A percentile compares a stretch with the other conserved stretches of the same genome.
These are phyloP conservation scores for Conomelus anceps DNA, from an alignment of 2,888 invertebrate genomes.

Conservation along the genomic window DNA sequence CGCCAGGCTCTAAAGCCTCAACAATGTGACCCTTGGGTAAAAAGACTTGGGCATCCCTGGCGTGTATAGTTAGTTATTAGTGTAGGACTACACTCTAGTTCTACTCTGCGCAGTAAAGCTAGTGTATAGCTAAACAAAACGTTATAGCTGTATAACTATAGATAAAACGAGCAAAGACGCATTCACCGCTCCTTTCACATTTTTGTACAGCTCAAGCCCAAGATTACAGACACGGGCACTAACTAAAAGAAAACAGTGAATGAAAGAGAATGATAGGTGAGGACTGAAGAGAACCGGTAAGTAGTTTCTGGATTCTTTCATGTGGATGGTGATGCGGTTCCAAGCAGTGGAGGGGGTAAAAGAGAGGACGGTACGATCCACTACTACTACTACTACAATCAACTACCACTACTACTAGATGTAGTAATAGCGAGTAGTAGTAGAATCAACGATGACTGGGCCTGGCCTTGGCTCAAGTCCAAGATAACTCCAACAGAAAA, in stretches of 20 bases:
- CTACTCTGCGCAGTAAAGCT: no score
- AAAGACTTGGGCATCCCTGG: neutral
- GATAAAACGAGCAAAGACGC: neutral
- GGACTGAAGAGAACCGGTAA: constrained; percentile 1
- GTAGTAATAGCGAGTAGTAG: neutral
- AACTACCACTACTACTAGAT: neutral
- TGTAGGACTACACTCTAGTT: no score
- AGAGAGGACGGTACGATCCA: neutral
- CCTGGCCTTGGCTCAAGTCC: neutral
- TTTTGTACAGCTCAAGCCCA: neutral
- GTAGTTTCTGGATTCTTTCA: constrained; percentile 2
- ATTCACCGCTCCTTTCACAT: neutral
- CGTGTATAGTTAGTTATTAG: neutral
- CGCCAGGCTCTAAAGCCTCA: neutral
- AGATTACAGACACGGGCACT: neutral
- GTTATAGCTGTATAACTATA: neutral
- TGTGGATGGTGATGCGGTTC: neutral
- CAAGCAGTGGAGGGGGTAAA: neutral
- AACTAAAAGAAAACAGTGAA: neutral
- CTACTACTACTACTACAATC: neutral
- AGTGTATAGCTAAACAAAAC: no score
- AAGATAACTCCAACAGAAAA: neutral
- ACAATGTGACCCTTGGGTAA: neutral
- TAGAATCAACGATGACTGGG: neutral
- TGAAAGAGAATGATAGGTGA: no score